Evolutionary conservation across 2,888 invertebrate genomes (phyloP).

Genomic region (Folsomia candida): DNA sequence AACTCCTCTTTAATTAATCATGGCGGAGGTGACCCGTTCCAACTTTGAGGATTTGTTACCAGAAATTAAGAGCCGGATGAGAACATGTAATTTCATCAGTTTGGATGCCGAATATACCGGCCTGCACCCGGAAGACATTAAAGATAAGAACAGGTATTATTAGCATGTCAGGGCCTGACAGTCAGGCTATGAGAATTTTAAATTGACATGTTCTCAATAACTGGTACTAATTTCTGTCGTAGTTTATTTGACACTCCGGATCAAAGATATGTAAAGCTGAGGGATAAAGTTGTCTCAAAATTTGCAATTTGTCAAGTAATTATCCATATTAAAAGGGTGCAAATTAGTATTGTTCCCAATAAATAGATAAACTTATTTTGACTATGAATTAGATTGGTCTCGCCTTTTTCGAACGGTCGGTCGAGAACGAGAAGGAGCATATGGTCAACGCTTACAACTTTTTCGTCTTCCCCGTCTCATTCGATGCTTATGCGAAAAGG

Average conservation of each 20-base stretch:
- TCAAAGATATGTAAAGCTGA: conserved; percentile 61
- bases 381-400: conserved; percentile 68
- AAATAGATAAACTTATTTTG: not conserved
- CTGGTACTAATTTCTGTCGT: too few species aligned
- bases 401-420: conserved; percentile 63
- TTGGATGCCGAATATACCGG: conserved; percentile 75
- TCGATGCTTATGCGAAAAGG: conserved; percentile 63
- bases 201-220: too few species aligned
- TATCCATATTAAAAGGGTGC: not conserved
- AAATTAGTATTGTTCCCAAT: not conserved
- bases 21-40: conserved; percentile 62
- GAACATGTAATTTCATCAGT: conserved; percentile 63
- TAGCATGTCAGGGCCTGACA: too few species aligned
- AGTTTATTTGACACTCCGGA: conserved; percentile 63
- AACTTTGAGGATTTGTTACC: conserved; percentile 64
- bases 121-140: conserved; percentile 53
- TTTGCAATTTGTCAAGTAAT: conserved; percentile 41
- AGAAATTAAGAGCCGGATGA: conserved; percentile 60
- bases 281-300: conserved; percentile 42
- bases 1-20: too few species aligned
- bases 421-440: conserved; percentile 61
- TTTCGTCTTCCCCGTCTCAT: conserved; percentile 65
- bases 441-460: conserved; percentile 65
- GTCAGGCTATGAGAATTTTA: too few species aligned
- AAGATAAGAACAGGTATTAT: conserved; percentile 30